Conservation (phyloP, 2,113 vertebrate species). For the Sus scrofa region DNA sequence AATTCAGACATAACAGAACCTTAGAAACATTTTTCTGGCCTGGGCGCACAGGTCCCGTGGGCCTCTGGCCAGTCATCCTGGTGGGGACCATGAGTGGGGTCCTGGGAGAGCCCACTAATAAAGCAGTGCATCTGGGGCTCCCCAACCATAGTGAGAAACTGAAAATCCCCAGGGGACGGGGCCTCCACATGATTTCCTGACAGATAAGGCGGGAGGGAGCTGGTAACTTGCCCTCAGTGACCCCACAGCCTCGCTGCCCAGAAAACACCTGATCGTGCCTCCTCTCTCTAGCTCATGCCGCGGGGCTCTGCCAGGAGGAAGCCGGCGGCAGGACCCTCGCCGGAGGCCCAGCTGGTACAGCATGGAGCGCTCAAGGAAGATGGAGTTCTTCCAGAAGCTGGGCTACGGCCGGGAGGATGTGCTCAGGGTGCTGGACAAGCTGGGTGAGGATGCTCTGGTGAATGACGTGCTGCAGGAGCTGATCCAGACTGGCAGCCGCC, state of each 20-base stretch:
- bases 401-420: conserved; percentile 92
- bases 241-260: neutral
- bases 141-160: conserved; percentile 75
- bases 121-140: conserved; percentile 40
- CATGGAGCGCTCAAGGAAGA: conserved; percentile 89
- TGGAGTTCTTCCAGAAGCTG: conserved; percentile 94
- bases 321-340: neutral
- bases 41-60: accelerated
- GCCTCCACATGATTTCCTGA: conserved; percentile 81
- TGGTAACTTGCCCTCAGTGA: neutral
- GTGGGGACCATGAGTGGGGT: neutral
- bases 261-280: conserved; percentile 50
- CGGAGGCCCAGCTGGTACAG: neutral
- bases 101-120: conserved; percentile 43
- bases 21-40: neutral
- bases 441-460: conserved; percentile 91
- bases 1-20: neutral
- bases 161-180: conserved; percentile 80
- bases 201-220: conserved; percentile 67
- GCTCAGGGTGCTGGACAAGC: conserved; percentile 91
- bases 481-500: conserved; percentile 91
- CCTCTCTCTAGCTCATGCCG: conserved; percentile 58
- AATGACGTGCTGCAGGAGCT: conserved; percentile 95
- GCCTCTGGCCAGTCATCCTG: neutral
- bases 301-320: conserved; percentile 48